phyloP scores from a whole-genome alignment of 1,140 invertebrate genomes.

The Theocolax elegans region DNA sequence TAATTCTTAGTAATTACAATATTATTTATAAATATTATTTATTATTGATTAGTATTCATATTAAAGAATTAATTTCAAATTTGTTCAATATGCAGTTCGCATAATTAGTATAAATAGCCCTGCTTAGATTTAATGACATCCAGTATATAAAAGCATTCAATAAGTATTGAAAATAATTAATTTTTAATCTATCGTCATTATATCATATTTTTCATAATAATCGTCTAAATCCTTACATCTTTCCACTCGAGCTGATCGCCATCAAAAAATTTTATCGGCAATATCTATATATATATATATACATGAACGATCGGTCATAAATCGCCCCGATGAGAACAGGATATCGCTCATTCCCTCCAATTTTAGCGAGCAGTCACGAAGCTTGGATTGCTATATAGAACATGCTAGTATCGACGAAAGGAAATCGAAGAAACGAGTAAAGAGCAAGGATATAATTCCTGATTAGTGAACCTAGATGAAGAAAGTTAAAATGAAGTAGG shows the following conservation, averaged over 20 bases:
- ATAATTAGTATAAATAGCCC: too few species aligned
- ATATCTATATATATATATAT: constrained; percentile 27
- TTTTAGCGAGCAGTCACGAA: not conserved
- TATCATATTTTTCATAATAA: too few species aligned
- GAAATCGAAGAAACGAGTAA: not conserved
- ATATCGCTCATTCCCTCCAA: constrained; percentile 15
- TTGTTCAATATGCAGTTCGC: too few species aligned
- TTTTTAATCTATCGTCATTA: too few species aligned
- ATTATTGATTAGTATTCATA: too few species aligned
- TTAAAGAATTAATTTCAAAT: too few species aligned
- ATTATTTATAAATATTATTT: too few species aligned
- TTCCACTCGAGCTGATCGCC: not conserved
- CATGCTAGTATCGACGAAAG: not conserved
- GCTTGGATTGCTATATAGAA: not conserved
- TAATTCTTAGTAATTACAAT: too few species aligned
- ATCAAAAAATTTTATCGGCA: constrained; percentile 12
- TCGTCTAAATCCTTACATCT: not conserved
- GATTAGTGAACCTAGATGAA: constrained; percentile 41
- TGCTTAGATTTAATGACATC: too few species aligned
- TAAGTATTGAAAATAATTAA: too few species aligned
- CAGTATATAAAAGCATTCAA: too few species aligned
- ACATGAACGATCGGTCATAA: constrained; percentile 18
- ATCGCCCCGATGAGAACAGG: not conserved
- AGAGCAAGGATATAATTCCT: constrained; percentile 46
- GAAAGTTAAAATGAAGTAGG: not conserved